phyloP scores from a whole-genome alignment of 2,113 vertebrate genomes.

The Prionailurus bengalensis region DNA sequence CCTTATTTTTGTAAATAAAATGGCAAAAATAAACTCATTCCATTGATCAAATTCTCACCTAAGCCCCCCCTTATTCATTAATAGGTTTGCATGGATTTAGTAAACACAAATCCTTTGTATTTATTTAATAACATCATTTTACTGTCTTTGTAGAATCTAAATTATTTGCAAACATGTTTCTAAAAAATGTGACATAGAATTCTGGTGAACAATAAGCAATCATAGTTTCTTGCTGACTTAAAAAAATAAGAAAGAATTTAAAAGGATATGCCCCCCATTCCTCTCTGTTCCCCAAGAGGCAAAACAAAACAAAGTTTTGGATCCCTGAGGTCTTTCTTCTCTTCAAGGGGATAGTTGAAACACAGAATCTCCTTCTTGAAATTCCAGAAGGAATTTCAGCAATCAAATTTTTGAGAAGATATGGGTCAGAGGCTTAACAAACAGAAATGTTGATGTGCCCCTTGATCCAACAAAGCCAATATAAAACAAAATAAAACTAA shows the following conservation, averaged over 20 bases:
- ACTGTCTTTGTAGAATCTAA: background rate
- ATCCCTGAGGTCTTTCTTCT: background rate
- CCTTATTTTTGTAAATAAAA: background rate
- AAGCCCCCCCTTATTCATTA: background rate
- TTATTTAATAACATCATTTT: background rate
- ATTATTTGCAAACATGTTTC: background rate
- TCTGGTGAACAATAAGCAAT: background rate
- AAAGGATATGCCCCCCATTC: background rate
- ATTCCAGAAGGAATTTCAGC: background rate
- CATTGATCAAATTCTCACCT: background rate
- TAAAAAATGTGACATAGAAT: background rate
- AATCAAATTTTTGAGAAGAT: background rate
- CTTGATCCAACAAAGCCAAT: background rate
- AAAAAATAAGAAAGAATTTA: background rate
- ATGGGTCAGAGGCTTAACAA: background rate
- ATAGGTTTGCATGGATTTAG: background rate
- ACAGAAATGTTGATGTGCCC: background rate
- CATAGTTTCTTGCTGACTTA: background rate
- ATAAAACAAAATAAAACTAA: slow-evolving; percentile 7
- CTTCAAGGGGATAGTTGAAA: background rate
- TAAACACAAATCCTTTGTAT: background rate
- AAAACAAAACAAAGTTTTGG: background rate
- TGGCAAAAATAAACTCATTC: background rate
- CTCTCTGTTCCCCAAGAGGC: background rate
- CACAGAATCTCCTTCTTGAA: background rate